Evolutionary conservation across 2,113 vertebrate species (phyloP).

Genomic region (Spheniscus mendiculus): DNA sequence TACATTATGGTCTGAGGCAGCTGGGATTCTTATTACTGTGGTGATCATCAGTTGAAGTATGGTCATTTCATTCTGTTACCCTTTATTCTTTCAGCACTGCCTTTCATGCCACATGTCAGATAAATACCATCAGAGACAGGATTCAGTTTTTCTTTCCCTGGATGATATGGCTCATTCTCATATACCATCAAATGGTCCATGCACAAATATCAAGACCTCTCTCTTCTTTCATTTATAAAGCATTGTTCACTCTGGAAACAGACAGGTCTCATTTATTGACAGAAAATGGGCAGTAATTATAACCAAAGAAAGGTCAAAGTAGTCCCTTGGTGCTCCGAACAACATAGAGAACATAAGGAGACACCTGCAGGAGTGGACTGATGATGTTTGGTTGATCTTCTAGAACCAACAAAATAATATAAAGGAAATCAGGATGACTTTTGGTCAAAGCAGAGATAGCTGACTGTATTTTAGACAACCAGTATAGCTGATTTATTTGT

Average conservation of each 20-base stretch:
- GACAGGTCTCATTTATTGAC: background rate
- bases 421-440: background rate
- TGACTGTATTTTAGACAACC: background rate
- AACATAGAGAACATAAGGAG: background rate
- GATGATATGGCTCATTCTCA: background rate
- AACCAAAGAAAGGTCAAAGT: background rate
- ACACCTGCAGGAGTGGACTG: background rate
- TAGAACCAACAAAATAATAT: background rate
- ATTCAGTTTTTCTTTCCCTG: background rate
- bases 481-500: background rate
- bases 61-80: background rate
- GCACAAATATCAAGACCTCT: background rate
- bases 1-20: background rate
- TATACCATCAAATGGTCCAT: background rate
- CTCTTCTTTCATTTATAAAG: background rate
- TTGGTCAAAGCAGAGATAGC: background rate
- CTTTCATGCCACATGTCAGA: background rate
- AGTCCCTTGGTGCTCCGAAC: background rate
- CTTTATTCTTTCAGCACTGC: background rate
- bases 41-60: background rate
- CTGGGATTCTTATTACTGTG: background rate
- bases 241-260: background rate
- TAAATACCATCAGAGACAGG: background rate
- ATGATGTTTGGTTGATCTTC: background rate
- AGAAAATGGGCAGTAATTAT: background rate